These are phyloP conservation scores for Craseonycteris thonglongyai DNA, from an alignment of 2,113 vertebrate genomes.

Conservation along the genomic window DNA sequence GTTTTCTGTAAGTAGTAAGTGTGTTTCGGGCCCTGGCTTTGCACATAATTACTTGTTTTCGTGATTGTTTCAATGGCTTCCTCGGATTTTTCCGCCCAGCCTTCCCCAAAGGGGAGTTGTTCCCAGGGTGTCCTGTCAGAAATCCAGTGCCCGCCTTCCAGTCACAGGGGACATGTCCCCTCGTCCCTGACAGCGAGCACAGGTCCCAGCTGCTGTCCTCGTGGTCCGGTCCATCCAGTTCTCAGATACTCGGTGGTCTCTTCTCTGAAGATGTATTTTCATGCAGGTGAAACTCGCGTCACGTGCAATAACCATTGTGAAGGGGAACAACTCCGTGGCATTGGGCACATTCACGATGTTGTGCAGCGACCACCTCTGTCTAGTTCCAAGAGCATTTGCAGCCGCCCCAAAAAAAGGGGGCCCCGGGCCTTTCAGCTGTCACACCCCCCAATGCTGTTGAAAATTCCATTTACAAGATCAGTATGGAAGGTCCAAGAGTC, in stretches of 20 bases:
- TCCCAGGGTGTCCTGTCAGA: neutral
- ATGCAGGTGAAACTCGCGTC: neutral
- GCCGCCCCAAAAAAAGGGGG: neutral
- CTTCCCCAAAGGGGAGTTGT: neutral
- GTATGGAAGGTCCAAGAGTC: neutral
- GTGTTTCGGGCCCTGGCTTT: rapidly evolving
- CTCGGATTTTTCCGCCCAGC: neutral
- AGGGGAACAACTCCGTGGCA: too few relatives aligned
- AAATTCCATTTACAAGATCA: neutral
- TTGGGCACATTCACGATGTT: rapidly evolving
- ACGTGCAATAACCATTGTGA: neutral
- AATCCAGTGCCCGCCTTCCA: neutral
- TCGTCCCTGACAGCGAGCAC: rapidly evolving
- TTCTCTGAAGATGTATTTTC: neutral
- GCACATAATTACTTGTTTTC: rapidly evolving
- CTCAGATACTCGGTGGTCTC: neutral
- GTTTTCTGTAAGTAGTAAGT: neutral
- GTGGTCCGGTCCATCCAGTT: too few relatives aligned
- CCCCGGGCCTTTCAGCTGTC: neutral
- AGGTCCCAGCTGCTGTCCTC: too few relatives aligned
- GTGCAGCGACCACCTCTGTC: too few relatives aligned
- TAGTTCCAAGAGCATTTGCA: neutral
- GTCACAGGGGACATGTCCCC: neutral
- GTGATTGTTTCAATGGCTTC: rapidly evolving
- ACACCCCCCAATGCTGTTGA: neutral